These are phyloP conservation scores for Grapholita molesta DNA, from an alignment of 1,140 invertebrate genomes.

Conservation along the genomic window DNA sequence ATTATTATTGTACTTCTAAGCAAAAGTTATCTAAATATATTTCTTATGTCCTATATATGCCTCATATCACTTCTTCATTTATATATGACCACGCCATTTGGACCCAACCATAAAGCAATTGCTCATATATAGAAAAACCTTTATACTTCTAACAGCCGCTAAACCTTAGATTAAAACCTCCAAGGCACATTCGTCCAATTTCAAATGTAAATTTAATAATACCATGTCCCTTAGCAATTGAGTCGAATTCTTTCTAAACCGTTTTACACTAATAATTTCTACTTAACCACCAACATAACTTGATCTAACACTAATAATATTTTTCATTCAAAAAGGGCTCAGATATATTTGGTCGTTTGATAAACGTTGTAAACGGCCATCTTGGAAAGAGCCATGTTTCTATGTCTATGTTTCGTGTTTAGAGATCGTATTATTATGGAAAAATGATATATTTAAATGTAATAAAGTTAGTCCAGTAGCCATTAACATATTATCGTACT, in stretches of 20 bases:
- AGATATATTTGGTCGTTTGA: neutral
- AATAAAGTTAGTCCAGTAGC: conserved; percentile 32
- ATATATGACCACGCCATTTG: too few species aligned
- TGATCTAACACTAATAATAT: neutral
- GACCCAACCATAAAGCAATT: neutral
- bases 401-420: neutral
- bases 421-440: conserved; percentile 22
- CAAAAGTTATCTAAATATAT: too few species aligned
- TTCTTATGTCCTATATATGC: too few species aligned
- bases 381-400: neutral
- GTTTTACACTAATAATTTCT: conserved; percentile 44
- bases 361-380: conserved; percentile 24
- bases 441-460: conserved; percentile 20
- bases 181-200: conserved; percentile 17
- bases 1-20: too few species aligned
- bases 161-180: conserved; percentile 10
- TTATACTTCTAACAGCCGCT: neutral
- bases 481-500: conserved; percentile 47
- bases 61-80: too few species aligned
- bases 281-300: conserved; percentile 16
- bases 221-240: conserved; percentile 38
- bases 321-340: neutral
- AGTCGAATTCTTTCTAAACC: conserved; percentile 42
- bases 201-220: conserved; percentile 29
- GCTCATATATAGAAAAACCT: neutral